phyloP scores from a whole-genome alignment of 2,113 vertebrate species.

The Psammodynastes pulverulentus region DNA sequence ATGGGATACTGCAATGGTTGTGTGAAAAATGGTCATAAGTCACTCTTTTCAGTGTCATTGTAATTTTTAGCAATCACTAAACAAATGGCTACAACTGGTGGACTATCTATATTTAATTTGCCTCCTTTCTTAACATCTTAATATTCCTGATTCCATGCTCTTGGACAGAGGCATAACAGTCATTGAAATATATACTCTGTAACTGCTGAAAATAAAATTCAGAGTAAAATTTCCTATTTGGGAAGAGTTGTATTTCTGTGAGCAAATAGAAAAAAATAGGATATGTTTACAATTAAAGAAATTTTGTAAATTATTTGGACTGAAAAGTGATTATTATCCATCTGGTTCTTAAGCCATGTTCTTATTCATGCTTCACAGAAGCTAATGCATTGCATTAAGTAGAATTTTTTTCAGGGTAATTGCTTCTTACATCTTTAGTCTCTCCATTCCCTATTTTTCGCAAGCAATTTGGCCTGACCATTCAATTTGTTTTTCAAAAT shows the following conservation, averaged over 20 bases:
- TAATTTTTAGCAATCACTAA: background rate
- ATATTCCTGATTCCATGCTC: background rate
- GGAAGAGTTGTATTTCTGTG: background rate
- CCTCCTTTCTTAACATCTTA: background rate
- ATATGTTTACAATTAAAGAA: conserved; percentile 6
- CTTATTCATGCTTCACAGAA: background rate
- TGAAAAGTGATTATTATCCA: background rate
- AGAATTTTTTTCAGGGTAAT: background rate
- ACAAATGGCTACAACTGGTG: background rate
- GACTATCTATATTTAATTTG: background rate
- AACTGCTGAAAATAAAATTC: background rate
- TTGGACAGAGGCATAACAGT: background rate
- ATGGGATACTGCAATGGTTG: background rate
- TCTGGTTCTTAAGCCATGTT: background rate
- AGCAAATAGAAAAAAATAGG: background rate
- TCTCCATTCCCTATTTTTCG: background rate
- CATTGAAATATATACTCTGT: background rate
- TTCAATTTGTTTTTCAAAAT: conserved; percentile 7
- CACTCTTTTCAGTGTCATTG: background rate
- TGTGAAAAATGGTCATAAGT: background rate
- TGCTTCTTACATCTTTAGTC: background rate
- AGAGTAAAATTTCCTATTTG: background rate
- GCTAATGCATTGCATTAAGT: background rate
- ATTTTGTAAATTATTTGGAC: background rate
- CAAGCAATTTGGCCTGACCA: background rate